These are phyloP conservation scores for Aphrophora alni DNA, from an alignment of 2,888 invertebrate species.

Conservation along the genomic window DNA sequence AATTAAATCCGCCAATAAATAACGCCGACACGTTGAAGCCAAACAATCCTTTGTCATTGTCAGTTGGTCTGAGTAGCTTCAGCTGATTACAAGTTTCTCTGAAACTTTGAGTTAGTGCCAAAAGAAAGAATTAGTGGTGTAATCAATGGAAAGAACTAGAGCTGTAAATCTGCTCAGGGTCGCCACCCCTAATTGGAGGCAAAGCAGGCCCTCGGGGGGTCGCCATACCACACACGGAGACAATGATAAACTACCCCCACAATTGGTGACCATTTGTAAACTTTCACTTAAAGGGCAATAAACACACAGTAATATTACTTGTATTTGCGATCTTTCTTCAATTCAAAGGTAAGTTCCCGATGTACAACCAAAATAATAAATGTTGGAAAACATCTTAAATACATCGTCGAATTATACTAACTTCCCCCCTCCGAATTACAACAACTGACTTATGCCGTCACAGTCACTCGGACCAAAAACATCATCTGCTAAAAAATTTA, in stretches of 20 bases:
- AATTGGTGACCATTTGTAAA: no score
- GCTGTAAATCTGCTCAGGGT: not conserved
- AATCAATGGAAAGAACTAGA: not conserved
- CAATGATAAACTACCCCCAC: not conserved
- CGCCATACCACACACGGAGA: not conserved
- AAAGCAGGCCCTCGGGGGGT: not conserved
- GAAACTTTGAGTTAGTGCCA: constrained; percentile 6
- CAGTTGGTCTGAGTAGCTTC: not conserved
- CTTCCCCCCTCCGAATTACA: no score
- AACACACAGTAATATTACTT: no score
- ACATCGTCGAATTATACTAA: no score
- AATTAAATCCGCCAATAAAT: not conserved
- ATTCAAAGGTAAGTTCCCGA: no score
- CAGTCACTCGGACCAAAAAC: no score
- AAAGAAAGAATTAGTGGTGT: constrained; percentile 1
- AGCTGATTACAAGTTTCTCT: not conserved
- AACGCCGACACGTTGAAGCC: not conserved
- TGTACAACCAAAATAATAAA: no score
- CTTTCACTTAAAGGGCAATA: no score
- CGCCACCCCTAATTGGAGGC: constrained; percentile 2
- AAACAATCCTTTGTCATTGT: not conserved
- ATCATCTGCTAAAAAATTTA: no score
- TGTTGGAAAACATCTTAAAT: no score
- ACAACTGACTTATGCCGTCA: no score
- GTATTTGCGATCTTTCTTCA: no score